These are phyloP conservation scores for Himalopsyche anomala DNA, from an alignment of 2,888 invertebrate genomes.

Conservation along the genomic window DNA sequence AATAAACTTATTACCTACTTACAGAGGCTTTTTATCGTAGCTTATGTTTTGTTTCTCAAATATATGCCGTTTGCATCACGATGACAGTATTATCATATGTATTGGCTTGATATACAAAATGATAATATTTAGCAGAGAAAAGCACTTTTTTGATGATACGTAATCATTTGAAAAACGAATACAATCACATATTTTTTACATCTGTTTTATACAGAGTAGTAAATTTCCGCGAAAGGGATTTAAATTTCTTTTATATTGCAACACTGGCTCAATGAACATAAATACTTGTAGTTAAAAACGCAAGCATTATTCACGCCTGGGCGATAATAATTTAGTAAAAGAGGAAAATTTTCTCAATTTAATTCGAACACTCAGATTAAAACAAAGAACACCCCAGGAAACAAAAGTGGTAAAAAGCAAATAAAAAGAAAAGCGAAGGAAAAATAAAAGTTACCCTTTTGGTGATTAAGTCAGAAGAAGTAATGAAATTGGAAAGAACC, in stretches of 20 bases:
- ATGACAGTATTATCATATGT: too few species aligned
- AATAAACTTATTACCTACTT: too few species aligned
- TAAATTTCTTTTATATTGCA: slow-evolving; percentile 32
- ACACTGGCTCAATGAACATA: slow-evolving; percentile 32
- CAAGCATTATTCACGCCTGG: slow-evolving; percentile 32
- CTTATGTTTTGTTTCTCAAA: too few species aligned
- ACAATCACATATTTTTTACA: too few species aligned
- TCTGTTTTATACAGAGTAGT: not conserved
- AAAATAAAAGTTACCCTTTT: slow-evolving; percentile 62
- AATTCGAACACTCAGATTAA: slow-evolving; percentile 51
- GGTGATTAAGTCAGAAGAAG: slow-evolving; percentile 63
- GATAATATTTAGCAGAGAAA: too few species aligned
- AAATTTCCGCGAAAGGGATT: slow-evolving; percentile 18
- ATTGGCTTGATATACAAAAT: too few species aligned
- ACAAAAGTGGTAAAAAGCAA: slow-evolving; percentile 60
- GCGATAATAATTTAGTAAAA: slow-evolving; percentile 44
- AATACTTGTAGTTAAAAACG: slow-evolving; percentile 43
- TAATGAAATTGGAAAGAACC: slow-evolving; percentile 60
- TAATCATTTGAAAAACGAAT: too few species aligned
- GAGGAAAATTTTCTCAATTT: slow-evolving; percentile 34
- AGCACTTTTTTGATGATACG: too few species aligned
- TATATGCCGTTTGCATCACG: too few species aligned
- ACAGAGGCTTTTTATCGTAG: too few species aligned
- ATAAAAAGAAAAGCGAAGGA: slow-evolving; percentile 50
- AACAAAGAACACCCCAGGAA: slow-evolving; percentile 56